Evolutionary conservation across 2,113 vertebrate species (phyloP).

Genomic region (Morone chrysops): DNA sequence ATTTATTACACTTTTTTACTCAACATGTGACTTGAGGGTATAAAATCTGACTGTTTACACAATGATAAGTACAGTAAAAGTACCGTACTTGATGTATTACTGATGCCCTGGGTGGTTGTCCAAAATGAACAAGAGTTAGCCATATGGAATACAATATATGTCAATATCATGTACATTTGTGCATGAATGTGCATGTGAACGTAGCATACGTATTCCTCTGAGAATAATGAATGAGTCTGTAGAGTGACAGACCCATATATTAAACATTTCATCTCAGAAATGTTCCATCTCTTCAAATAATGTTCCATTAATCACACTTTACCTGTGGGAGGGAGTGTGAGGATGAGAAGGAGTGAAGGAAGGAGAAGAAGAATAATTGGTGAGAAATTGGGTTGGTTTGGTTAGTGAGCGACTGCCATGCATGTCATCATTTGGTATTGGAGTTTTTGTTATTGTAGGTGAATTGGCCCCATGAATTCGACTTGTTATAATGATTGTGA

Average conservation of each 20-base stretch:
- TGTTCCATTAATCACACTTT: not conserved
- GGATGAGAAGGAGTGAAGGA: not conserved
- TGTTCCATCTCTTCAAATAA: slow-evolving; percentile 16
- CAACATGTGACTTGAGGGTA: no score
- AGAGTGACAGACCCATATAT: not conserved
- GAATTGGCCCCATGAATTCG: not conserved
- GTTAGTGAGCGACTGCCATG: not conserved
- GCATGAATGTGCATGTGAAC: not conserved
- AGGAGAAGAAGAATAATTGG: slow-evolving; percentile 31
- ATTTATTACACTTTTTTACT: no score
- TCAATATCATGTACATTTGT: not conserved
- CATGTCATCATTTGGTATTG: slow-evolving; percentile 26
- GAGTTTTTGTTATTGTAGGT: slow-evolving; percentile 6
- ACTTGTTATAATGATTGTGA: slow-evolving; percentile 17
- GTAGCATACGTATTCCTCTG: not conserved
- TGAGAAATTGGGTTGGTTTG: slow-evolving; percentile 34
- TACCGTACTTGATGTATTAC: no score
- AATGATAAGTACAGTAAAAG: no score
- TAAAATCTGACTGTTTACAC: no score
- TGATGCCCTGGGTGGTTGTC: no score
- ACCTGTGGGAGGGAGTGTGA: slow-evolving; percentile 6
- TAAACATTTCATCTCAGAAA: slow-evolving; percentile 16
- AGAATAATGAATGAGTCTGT: not conserved
- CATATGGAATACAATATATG: no score
- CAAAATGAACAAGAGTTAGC: no score